A percentile compares a stretch with the other conserved stretches of the same genome.
Conservation (phyloP, 2,888 invertebrate species). For the Apeira syringaria region DNA sequence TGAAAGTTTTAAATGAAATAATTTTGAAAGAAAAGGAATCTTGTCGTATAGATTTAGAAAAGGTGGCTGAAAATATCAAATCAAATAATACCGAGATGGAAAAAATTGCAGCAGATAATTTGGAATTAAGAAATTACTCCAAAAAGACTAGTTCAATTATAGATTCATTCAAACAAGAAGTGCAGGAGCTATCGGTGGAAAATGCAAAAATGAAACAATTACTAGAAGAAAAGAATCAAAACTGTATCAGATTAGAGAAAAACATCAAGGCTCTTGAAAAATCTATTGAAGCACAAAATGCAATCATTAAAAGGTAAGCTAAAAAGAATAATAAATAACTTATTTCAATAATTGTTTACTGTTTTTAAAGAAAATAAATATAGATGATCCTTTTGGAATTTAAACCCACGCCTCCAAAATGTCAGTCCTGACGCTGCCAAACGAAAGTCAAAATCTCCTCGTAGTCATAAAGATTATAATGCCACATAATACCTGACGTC, state of each 20-base stretch:
- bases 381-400: too few species aligned
- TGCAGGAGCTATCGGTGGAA: slow-evolving; percentile 51
- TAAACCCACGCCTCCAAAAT: too few species aligned
- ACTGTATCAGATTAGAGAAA: slow-evolving; percentile 54
- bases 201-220: slow-evolving; percentile 55
- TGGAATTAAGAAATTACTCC: slow-evolving; percentile 56
- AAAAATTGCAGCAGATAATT: slow-evolving; percentile 59
- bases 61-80: slow-evolving; percentile 54
- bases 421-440: too few species aligned
- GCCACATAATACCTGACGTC: too few species aligned
- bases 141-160: slow-evolving; percentile 54
- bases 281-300: slow-evolving; percentile 66
- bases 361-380: too few species aligned
- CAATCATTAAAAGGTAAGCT: slow-evolving; percentile 65
- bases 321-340: too few species aligned
- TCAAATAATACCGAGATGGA: slow-evolving; percentile 59
- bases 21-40: slow-evolving; percentile 57
- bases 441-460: too few species aligned
- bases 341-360: too few species aligned
- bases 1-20: slow-evolving; percentile 53
- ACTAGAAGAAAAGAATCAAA: slow-evolving; percentile 59
- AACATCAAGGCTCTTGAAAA: slow-evolving; percentile 75
- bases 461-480: too few species aligned
- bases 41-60: slow-evolving; percentile 55
- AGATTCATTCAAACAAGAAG: slow-evolving; percentile 58